Evolutionary conservation across 2,113 vertebrate genomes (phyloP).

Genomic region (Calyptommatus sinebrachiatus): DNA sequence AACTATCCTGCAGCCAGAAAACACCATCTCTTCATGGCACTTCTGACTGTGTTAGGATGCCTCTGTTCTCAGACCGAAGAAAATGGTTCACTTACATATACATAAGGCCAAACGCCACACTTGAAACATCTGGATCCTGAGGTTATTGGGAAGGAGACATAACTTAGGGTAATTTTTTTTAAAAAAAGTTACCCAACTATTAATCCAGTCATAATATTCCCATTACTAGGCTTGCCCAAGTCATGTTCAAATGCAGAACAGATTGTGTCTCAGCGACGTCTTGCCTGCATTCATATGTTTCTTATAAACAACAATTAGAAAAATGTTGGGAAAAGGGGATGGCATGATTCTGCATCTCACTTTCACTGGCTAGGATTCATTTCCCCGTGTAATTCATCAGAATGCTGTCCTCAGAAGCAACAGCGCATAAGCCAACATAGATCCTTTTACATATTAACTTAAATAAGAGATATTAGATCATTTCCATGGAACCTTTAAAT

Average conservation of each 20-base stretch:
- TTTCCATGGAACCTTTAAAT: constrained; percentile 6
- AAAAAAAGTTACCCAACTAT: constrained; percentile 12
- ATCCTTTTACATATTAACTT: constrained; percentile 33
- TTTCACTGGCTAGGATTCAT: constrained; percentile 33
- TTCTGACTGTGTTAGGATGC: background rate
- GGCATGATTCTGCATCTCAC: constrained; percentile 28
- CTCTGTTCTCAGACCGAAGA: background rate
- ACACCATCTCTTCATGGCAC: background rate
- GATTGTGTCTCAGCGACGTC: constrained; percentile 7
- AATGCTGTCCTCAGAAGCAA: constrained; percentile 14
- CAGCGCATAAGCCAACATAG: constrained; percentile 3
- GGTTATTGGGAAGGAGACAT: constrained; percentile 1
- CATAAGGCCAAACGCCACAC: background rate
- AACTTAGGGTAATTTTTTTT: background rate
- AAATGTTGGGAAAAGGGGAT: constrained; percentile 10
- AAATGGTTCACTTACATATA: background rate
- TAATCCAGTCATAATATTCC: constrained; percentile 27
- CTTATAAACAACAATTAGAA: constrained; percentile 28
- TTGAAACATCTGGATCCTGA: background rate
- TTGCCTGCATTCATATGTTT: constrained; percentile 23
- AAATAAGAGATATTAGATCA: constrained; percentile 5
- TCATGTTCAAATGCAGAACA: constrained; percentile 31
- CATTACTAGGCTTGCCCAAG: constrained; percentile 16
- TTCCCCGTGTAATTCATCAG: constrained; percentile 14
- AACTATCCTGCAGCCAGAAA: no score